Evolutionary conservation across 2,113 vertebrate species (phyloP), one percentile per base, ranked within the genome.

Genomic region (Rhea pennata): DNA sequence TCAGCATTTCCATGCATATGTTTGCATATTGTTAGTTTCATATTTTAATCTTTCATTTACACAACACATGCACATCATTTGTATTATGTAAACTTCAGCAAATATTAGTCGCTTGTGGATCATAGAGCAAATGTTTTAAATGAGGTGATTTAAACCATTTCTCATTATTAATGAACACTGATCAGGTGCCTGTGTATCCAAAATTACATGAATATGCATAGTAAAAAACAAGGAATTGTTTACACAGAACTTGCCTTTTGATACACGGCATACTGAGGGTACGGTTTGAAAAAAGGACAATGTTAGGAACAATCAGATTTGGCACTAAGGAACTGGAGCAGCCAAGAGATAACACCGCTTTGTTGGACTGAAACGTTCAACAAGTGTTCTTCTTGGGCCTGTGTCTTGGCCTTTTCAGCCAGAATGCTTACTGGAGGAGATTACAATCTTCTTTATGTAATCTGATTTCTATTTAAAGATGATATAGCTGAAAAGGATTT

Each of bases 71-170:
- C 96, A 98, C 96, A 98, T 98, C 97, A 98, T 98, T 98, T 98
- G 97, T 98, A 98, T 98, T 98, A 98, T 98, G 98, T 98, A 98
- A 98, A 98, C 98, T 98, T 98, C 96, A 96, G 97, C 97, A 98
- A 98, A 98, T 98, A 98, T 98, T 98, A 98, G 98, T 98, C 96
- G 97, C 98, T 98, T 98, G 97, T 98, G 96, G 97, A 97, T 98
- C 97, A 98, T 90, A 98, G 98, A 98, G 97, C 97, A 98, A 98
- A 98, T 97, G 96, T 97, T 98, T 98, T 97, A 98, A 98, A 98
- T 98, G 95, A 98, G 96, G 96, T 98, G 98, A 98, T 98, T 98
- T 98, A 98, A 98, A 98, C 97, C 95, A 98, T 98, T 98, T 98
- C 95, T 94, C 97, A 96, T 97, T 98, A 98, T 98, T 98, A 98